A percentile compares a stretch with the other conserved stretches of the same genome.
phyloP scores from a whole-genome alignment of 1,140 invertebrate genomes.

The Heliothis subflexa region DNA sequence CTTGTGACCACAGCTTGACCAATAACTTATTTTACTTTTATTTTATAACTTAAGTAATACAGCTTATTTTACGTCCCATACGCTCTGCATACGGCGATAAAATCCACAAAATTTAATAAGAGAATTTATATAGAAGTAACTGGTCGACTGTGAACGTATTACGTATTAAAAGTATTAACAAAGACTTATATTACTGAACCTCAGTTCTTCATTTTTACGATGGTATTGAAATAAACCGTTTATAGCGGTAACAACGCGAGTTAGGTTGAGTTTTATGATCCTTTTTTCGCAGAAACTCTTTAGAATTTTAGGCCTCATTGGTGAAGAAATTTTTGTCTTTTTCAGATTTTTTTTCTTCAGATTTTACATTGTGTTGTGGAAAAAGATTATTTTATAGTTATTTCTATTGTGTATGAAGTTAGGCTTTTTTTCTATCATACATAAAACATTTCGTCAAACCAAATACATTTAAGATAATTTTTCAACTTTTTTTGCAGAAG shows the following conservation, averaged over 20 bases:
- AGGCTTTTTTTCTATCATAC: too few relatives aligned
- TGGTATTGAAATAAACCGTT: conserved; percentile 47
- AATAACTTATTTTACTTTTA: conserved; percentile 13
- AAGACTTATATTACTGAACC: conserved; percentile 41
- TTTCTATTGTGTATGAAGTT: not conserved
- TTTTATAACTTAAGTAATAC: conserved; percentile 14
- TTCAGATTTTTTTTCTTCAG: not conserved
- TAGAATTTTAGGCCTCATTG: conserved; percentile 49
- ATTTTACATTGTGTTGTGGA: not conserved
- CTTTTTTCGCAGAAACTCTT: conserved; percentile 31
- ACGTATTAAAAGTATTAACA: conserved; percentile 44
- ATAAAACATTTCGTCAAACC: too few relatives aligned
- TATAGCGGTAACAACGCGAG: conserved; percentile 40
- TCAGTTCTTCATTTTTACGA: conserved; percentile 49
- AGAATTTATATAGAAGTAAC: conserved; percentile 38
- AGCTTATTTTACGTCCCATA: conserved; percentile 1
- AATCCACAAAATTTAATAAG: conserved; percentile 30
- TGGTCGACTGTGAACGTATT: conserved; percentile 21
- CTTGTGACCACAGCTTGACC: not conserved
- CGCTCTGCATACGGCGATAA: conserved; percentile 31
- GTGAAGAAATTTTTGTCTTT: not conserved
- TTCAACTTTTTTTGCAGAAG: too few relatives aligned
- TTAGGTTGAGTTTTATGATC: conserved; percentile 48
- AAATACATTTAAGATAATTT: too few relatives aligned
- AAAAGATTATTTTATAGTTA: not conserved